Conservation (phyloP, 92 coral and sea anemone genomes). For the Ricordea florida region DNA sequence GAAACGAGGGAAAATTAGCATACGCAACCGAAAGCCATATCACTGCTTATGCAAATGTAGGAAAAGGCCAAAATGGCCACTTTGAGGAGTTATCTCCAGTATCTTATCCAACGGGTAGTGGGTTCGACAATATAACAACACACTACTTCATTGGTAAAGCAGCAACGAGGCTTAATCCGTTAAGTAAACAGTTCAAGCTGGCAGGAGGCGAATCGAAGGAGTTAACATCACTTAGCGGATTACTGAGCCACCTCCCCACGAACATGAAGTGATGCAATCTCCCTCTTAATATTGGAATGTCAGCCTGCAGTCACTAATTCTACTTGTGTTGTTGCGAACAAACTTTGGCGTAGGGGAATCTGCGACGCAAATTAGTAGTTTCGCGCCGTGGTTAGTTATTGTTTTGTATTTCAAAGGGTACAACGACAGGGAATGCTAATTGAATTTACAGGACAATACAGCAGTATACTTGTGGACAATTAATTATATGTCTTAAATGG, state of each 20-base stretch:
- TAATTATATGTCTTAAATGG: slow-evolving; percentile 84
- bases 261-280: background rate
- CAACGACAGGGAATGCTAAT: slow-evolving; percentile 94
- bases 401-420: slow-evolving; percentile 62
- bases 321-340: no score
- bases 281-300: background rate
- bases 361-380: slow-evolving; percentile 25
- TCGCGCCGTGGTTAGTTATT: slow-evolving; percentile 51
- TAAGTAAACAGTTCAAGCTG: slow-evolving; percentile 64
- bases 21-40: slow-evolving; percentile 2
- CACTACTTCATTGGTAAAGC: no score
- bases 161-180: slow-evolving; percentile 54
- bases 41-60: slow-evolving; percentile 13
- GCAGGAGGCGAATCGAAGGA: slow-evolving; percentile 32
- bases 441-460: slow-evolving; percentile 83
- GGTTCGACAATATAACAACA: slow-evolving; percentile 1
- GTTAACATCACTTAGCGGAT: background rate
- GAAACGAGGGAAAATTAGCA: slow-evolving; percentile 32
- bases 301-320: no score
- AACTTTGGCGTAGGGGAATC: background rate
- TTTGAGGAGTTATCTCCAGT: background rate
- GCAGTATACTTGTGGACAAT: slow-evolving; percentile 89
- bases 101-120: background rate
- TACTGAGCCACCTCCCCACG: slow-evolving; percentile 24
- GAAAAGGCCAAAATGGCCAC: background rate